Base-by-base conservation (phyloP, 2,888 invertebrate species). In the Phaedon cochleariae region DNA sequence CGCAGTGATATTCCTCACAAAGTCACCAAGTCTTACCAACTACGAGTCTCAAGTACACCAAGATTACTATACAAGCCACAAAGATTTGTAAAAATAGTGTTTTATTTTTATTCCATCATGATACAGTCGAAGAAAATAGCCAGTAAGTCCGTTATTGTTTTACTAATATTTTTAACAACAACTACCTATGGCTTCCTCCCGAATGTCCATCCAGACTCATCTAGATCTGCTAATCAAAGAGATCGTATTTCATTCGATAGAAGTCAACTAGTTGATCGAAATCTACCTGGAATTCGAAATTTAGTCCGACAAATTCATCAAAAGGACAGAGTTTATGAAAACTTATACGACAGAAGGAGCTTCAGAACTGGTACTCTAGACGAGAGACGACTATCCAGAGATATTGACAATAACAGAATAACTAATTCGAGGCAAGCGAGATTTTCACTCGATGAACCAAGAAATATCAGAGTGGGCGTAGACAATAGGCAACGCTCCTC, bases 1-100 rank as follows among this genome's bases (percentile, higher is more conserved):
- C 18, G 31, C 37, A 18, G 29, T 21, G 15, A 37, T 31, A 12
- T 31, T 18, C 48, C 41, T 54, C 67, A 70, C 53, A 65, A 41
- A 65, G 64, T 46, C 54, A 37, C 63, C 54, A 61, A 67, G 59
- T 60, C 52, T 59, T 29, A 54, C 52, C 58, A 53, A 59, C n/a
- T 55, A 65, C 48, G 34, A 63, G 48, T 65, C 21, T 17, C 45
- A 21, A 52, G 61, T 70, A 65, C 15, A 70, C 65, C 65, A 49
- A 64, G 37, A 34, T 54, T 51, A 67, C 70, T 59, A 70, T 65
- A 70, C 70, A 70, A 70, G 70, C 65, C 70, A 70, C 55, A n/a
- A 59, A 26, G n/a, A 37, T 59, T 9, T 29, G 37, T 22, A 52
- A 21, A 58, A 46, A 63, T 59, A 63, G 41, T 58, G 62, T 62